These are phyloP conservation scores for Pristionchus entomophagus DNA, from an alignment of 2,888 invertebrate genomes.

Conservation along the genomic window DNA sequence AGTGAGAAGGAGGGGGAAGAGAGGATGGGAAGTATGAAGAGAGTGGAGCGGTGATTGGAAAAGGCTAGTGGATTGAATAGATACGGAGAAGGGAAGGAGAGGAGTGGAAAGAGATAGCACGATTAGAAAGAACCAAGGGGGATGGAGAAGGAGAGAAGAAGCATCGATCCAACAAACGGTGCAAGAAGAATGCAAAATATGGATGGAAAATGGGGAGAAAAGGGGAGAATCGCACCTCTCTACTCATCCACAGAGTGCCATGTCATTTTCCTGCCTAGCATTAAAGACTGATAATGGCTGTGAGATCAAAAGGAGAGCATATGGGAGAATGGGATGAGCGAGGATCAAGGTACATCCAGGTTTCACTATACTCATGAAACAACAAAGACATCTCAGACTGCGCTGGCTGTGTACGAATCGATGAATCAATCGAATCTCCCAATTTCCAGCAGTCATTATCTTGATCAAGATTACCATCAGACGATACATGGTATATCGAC, in stretches of 20 bases:
- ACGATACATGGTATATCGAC: neutral
- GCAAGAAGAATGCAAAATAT: no score
- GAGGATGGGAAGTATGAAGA: neutral
- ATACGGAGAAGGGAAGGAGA: constrained; percentile 20
- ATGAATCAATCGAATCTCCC: neutral
- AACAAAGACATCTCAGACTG: no score
- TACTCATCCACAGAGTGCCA: neutral
- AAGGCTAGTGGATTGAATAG: constrained; percentile 31
- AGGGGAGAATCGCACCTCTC: neutral
- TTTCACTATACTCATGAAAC: neutral
- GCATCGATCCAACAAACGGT: no score
- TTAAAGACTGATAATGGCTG: neutral
- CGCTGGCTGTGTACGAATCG: neutral
- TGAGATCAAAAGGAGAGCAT: neutral
- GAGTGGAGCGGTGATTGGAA: constrained; percentile 26
- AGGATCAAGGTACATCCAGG: neutral
- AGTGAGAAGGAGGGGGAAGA: constrained; percentile 7
- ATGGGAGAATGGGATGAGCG: neutral
- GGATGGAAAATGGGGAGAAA: neutral
- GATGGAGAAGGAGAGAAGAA: neutral
- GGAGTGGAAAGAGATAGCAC: neutral
- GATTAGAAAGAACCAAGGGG: neutral
- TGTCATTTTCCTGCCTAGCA: neutral
- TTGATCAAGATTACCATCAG: neutral
- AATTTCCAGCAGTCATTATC: no score